These are phyloP conservation scores for Melanchra persicariae DNA, from an alignment of 2,888 invertebrate genomes.

Conservation along the genomic window DNA sequence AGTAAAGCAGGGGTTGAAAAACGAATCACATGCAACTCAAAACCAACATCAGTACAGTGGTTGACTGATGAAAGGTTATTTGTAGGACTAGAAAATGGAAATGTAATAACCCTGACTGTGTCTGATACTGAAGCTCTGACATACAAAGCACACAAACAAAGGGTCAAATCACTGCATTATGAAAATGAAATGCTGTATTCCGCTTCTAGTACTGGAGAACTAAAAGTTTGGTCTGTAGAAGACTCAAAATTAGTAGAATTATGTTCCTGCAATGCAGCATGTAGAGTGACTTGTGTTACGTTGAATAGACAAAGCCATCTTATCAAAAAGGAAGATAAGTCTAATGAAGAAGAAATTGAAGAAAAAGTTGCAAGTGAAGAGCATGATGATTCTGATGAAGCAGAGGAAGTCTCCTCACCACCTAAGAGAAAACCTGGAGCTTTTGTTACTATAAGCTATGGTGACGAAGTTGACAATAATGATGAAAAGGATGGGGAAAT, in stretches of 20 bases:
- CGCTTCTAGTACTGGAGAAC: conserved; percentile 94
- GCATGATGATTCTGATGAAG: conserved; percentile 74
- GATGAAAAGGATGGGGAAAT: conserved; percentile 68
- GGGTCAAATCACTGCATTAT: conserved; percentile 93
- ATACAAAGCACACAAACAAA: conserved; percentile 91
- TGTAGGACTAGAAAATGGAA: conserved; percentile 94
- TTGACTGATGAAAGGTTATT: conserved; percentile 91
- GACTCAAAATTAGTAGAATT: conserved; percentile 87
- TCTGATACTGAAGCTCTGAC: conserved; percentile 86
- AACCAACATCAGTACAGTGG: conserved; percentile 94
- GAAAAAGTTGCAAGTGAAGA: conserved; percentile 66
- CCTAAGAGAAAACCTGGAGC: conserved; percentile 83
- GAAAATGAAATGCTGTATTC: conserved; percentile 92
- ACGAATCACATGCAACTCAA: conserved; percentile 92
- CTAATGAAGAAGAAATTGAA: conserved; percentile 67
- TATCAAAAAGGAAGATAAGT: conserved; percentile 83
- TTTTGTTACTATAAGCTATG: conserved; percentile 85
- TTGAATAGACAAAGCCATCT: conserved; percentile 88
- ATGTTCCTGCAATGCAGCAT: conserved; percentile 91
- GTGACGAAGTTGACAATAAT: conserved; percentile 72
- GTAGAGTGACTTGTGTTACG: conserved; percentile 94
- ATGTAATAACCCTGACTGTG: conserved; percentile 91
- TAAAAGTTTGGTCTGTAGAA: conserved; percentile 93
- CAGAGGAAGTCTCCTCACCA: conserved; percentile 59
- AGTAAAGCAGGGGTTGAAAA: conserved; percentile 94